Base-by-base conservation (phyloP, 1,140 invertebrate species). In the Hypothenemus hampei region DNA sequence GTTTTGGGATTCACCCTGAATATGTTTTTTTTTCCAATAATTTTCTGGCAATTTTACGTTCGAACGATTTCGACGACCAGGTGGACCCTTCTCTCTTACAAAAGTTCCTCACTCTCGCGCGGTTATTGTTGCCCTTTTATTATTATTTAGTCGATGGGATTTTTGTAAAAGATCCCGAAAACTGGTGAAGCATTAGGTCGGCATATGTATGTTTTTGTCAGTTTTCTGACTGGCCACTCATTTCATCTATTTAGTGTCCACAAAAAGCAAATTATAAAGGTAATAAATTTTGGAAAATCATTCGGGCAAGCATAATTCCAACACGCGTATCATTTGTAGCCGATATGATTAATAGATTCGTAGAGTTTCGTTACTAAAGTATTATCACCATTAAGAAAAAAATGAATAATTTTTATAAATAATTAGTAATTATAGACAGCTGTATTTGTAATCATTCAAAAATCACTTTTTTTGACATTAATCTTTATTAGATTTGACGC, bases 211-310 rank as follows among this genome's bases (percentile, higher is more conserved):
- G 22, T 55, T 56, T 48, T 56, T 41, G 46, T 61, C 45, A 23
- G 29, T 50, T 57, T 46, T 26, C 51, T 58, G 18, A 26, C 44
- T 41, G 45, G 56, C 55, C 59, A 58, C 55, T 61, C 59, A 50
- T 54, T 56, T 61, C 39, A 20, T 58, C 55, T 61, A 63, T 60
- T 63, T 60, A 63, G 59, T 63, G 55, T 60, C 61, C 54, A 60
- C 58, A 62, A 59, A 61, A 63, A 63, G 48, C 61, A 46, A 45
- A 62, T 62, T 62, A 62, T 59, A 24, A 43, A 59, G 52, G 52
- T 48, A 26, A 45, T 59, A 59, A 62, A 62, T 62, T 47, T 54
- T n/a, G 20, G 19, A 52, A 43, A 59, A 46, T 20, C 37, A 15
- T 8, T 52, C 39, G 31, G 18, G 41, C 44, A 48, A 15, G 46